A percentile compares a stretch with the other conserved stretches of the same genome.
phyloP scores from a whole-genome alignment of 2,888 invertebrate species.

The Smittia aterrima region DNA sequence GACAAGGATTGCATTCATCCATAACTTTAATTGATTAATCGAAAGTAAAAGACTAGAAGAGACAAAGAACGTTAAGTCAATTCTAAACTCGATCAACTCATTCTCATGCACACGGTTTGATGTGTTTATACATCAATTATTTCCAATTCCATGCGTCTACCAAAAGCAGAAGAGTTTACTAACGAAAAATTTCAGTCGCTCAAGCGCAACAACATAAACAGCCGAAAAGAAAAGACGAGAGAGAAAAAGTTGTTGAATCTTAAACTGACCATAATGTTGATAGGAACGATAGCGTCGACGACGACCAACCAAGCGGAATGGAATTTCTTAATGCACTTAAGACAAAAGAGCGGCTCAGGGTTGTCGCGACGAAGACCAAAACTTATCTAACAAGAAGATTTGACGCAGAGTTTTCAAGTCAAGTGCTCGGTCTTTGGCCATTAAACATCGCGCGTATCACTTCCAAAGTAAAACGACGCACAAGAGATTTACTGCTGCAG shows the following conservation, averaged over 20 bases:
- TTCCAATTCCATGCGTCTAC: constrained; percentile 15
- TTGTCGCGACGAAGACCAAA: not conserved
- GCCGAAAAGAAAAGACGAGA: not conserved
- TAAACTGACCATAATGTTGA: constrained; percentile 40
- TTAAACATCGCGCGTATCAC: constrained; percentile 19
- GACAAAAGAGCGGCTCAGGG: constrained; percentile 9
- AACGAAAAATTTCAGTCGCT: constrained; percentile 25
- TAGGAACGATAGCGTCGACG: constrained; percentile 4
- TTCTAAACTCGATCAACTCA: not conserved
- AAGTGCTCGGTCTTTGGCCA: not conserved
- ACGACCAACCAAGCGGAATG: constrained; percentile 35
- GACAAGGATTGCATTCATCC: no score
- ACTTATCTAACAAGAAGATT: not conserved
- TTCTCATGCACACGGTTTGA: constrained; percentile 16
- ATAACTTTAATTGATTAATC: not conserved
- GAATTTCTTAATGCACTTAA: constrained; percentile 39
- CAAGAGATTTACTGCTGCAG: constrained; percentile 1
- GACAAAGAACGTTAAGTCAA: not conserved
- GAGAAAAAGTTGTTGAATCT: constrained; percentile 32
- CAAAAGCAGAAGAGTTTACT: not conserved
- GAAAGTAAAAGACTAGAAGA: not conserved
- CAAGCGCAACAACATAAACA: constrained; percentile 18
- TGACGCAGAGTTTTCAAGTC: not conserved
- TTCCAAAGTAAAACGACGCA: not conserved
- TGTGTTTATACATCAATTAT: constrained; percentile 33